Base-by-base conservation (phyloP, 2,888 invertebrate species). In the Diabrotica balteata region DNA sequence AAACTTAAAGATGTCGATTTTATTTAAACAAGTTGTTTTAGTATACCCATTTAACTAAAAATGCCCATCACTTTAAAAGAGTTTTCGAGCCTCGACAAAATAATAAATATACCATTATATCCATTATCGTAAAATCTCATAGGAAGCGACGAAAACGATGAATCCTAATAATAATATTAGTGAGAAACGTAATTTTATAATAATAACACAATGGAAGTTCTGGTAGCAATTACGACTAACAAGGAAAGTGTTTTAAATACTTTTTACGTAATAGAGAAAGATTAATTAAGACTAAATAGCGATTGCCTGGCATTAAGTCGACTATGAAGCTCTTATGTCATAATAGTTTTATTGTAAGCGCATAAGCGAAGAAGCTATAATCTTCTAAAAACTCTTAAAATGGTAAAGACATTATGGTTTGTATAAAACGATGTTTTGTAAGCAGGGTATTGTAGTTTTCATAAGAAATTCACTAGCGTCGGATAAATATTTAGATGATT, bases 231-330 rank as follows among this genome's bases (percentile, higher is more conserved):
- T 66, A 70, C 58, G 68, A 55, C 60, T 67, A 69, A 72, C 71
- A 68, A 70, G 71, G 69, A 76, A 70, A 74, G 70, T 69, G 73
- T 72, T 74, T 74, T 59, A 60, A 68, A 69, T 63, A 68, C 11
- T 45, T 55, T 63, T 55, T 57, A 58, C 52, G 54, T 54, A 62
- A 63, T 58, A 9, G 46, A 63, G 63, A 51, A 63, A 58, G 45
- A 71, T 72, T 73, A 71, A 74, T 74, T 73, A 73, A 64, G 59
- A 70, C 67, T 71, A 67, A 71, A 73, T 72, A 72, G 71, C 71
- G 66, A 74, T 72, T 70, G 72, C 73, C 50, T 49, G 63, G 50
- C 57, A 63, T 71, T 65, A 69, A 59, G 52, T 66, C 61, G 59
- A 61, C 58, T 66, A 55, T 69, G 62, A 66, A 69, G 59, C 55